Percentiles rank a stretch among this genome's conserved stretches.
Conservation (phyloP, 1,140 invertebrate genomes). For the Philopotamus ludificatus region DNA sequence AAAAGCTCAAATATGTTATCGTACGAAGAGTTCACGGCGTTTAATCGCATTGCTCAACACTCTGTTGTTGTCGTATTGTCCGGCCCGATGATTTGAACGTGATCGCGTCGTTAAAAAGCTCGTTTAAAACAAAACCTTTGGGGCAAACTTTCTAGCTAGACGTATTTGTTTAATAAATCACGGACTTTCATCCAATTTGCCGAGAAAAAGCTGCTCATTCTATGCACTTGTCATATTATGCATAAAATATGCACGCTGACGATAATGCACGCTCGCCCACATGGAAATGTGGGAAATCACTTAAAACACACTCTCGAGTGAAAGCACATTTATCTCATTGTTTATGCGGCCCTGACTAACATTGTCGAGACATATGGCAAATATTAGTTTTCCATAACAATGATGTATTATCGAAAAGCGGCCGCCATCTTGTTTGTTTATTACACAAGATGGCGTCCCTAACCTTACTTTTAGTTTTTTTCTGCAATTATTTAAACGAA, state of each 20-base stretch:
- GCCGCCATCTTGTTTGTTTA: too few species aligned
- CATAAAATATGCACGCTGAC: background rate
- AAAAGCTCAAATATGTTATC: too few species aligned
- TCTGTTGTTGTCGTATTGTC: too few species aligned
- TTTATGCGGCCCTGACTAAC: background rate
- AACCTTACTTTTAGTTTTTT: too few species aligned
- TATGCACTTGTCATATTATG: background rate
- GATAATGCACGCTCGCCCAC: background rate
- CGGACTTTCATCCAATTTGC: slow-evolving; percentile 21
- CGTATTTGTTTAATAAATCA: slow-evolving; percentile 16
- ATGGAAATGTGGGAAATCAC: background rate
- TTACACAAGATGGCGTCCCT: too few species aligned
- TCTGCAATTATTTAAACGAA: too few species aligned
- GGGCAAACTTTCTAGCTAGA: slow-evolving; percentile 11
- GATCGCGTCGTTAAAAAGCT: background rate
- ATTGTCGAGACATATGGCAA: too few species aligned
- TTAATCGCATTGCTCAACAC: too few species aligned
- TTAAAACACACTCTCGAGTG: background rate
- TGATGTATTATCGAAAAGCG: too few species aligned
- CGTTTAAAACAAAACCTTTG: slow-evolving; percentile 6
- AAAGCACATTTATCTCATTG: background rate
- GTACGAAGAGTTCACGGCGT: too few species aligned
- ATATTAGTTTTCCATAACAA: too few species aligned
- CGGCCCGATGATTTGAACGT: too few species aligned
- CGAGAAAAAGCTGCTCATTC: slow-evolving; percentile 2